These are phyloP conservation scores for Xanthorhoe designata DNA, from an alignment of 2,888 invertebrate species.

Conservation along the genomic window DNA sequence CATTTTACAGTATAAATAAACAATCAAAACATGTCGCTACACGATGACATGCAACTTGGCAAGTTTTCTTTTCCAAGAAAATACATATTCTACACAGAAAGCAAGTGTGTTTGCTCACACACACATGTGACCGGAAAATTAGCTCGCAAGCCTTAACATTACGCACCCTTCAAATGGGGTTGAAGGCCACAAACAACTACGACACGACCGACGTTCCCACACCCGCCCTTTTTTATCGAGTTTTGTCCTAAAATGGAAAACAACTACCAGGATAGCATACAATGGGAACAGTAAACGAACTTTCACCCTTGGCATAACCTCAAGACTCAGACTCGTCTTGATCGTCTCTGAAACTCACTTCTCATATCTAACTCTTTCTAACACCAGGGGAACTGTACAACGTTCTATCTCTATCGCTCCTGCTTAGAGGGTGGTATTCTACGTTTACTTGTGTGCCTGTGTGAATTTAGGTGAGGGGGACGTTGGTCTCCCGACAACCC, in stretches of 20 bases:
- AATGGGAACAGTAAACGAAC: conserved; percentile 59
- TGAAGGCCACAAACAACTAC: conserved; percentile 46
- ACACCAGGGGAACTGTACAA: conserved; percentile 48
- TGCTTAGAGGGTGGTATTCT: conserved; percentile 66
- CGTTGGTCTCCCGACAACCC: conserved; percentile 68
- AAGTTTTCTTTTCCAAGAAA: background rate
- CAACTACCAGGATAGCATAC: conserved; percentile 79
- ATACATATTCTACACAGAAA: conserved; percentile 1
- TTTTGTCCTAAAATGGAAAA: conserved; percentile 86
- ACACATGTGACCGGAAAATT: conserved; percentile 3
- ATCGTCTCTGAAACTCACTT: conserved; percentile 55
- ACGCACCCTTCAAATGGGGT: conserved; percentile 67
- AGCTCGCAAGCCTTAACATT: conserved; percentile 24
- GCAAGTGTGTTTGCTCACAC: background rate
- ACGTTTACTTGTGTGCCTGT: conserved; percentile 56
- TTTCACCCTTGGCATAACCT: conserved; percentile 74
- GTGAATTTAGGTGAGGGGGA: conserved; percentile 69
- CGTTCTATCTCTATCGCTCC: conserved; percentile 63
- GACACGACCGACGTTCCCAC: conserved; percentile 43
- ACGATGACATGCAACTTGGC: background rate
- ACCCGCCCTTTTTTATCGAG: conserved; percentile 83
- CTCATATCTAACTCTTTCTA: conserved; percentile 75
- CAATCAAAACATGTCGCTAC: no score
- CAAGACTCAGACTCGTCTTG: conserved; percentile 81
- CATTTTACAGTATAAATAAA: no score